Evolutionary conservation across 1,140 invertebrate species (phyloP), one percentile per base, ranked within the genome.

Genomic region (Leptoteleia sp.): DNA sequence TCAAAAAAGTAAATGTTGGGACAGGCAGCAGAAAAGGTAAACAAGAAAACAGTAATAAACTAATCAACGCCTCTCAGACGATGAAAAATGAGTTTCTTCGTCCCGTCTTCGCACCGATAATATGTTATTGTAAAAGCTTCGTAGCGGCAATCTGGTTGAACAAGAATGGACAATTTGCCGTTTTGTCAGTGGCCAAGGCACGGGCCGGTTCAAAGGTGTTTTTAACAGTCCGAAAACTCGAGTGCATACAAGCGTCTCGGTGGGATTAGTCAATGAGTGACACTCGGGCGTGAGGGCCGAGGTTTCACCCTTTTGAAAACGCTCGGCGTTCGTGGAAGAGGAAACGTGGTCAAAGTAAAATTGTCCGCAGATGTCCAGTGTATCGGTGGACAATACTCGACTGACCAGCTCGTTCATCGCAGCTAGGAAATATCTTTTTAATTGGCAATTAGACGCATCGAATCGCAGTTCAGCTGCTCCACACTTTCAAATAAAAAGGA

Each of bases 401-500:
- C 42, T 76, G 75, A 71, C 75, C 75, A 65, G 15, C 37, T 71
- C 35, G 50, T 71, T 64, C 45, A 61, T 25, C 48, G 45, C 25
- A 73, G 19, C 77, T 68, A 79, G 86, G 82, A 86, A 87, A 88
- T 87, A 83, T 88, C 81, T 84, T 86, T 87, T 88, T 88, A 88
- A 88, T 88, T 88, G 87, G 84, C 87, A 88, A 88, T 88, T 88
- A 88, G 87, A 80, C 78, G 80, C 82, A 80, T 84, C 67, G 79
- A 81, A 79, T 81, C 68, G 75, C 50, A 76, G 57, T 76, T 83
- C n/a, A n/a, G n/a, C n/a, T n/a, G n/a, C n/a, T 78, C n/a, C 29
- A 47, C 8, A 59, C 62, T 75, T n/a, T n/a, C n/a, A n/a, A n/a
- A n/a, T n/a, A n/a, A n/a, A n/a, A n/a, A n/a, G n/a, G n/a, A n/a